Base-by-base conservation (phyloP, 2,113 vertebrate species). In the Rhinoderma darwinii region DNA sequence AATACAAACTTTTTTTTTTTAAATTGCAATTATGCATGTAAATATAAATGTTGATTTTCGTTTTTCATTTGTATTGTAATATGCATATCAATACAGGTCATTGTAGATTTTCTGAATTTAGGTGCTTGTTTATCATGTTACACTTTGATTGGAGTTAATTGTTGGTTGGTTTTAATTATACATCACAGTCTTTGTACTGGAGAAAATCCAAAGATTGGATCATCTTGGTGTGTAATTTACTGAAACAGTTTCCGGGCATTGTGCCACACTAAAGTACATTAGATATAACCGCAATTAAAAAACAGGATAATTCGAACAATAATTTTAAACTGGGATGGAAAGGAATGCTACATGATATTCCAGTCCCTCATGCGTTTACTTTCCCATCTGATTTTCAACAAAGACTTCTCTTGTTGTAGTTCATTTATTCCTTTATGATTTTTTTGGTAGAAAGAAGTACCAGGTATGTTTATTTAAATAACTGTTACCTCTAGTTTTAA, bases 91-190 rank as follows among this genome's bases (percentile, higher is more conserved):
- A 88, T 90, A 2, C 18, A 86, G 77, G 77, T 91, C 90, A 84
- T 77, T 91, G 73, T 90, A 89, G 91, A 91, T 91, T 66, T 90
- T 88, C 83, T 88, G 90, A 91, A 92, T 90, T 90, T 92, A 92
- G 88, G 68, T 61, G 74, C 84, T 87, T 92, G 89, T 93, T 89
- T 83, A 91, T 90, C 85, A 74, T 90, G 88, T 92, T 93, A 89
- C 84, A 85, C 92, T 78, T 95, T 93, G 91, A 93, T 90, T 88
- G 80, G 88, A 93, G 87, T 92, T 94, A 96, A 94, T 95, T 95
- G 93, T 93, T 93, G 91, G 90, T 93, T 95, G 88, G 89, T 92
- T 95, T 95, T 94, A 95, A 95, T 95, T 95, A 92, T 93, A 92
- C 89, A 93, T 94, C 89, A 91, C 88, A 90, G 87, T 90, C 90